A percentile compares a stretch with the other conserved stretches of the same genome.
phyloP scores from a whole-genome alignment of 2,888 invertebrate genomes.

The Graphium colonna region DNA sequence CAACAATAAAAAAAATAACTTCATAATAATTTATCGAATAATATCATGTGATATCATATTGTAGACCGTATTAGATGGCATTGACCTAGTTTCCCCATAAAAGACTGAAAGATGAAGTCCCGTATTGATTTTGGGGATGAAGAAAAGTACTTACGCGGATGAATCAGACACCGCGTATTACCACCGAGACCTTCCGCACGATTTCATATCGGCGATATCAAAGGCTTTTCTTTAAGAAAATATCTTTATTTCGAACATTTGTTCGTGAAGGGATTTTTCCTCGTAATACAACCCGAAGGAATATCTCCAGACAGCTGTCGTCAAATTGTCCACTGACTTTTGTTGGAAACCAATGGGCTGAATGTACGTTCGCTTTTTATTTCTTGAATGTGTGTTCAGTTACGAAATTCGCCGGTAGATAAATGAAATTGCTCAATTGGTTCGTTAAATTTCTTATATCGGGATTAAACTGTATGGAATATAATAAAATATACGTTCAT shows the following conservation, averaged over 20 bases:
- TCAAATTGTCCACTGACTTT: background rate
- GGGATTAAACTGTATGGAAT: no score
- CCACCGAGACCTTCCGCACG: background rate
- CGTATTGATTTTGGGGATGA: slow-evolving; percentile 6
- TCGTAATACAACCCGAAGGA: background rate
- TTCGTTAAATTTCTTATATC: no score
- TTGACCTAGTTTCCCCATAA: slow-evolving; percentile 5
- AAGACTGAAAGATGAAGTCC: background rate
- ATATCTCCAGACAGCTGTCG: background rate
- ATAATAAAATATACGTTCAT: no score
- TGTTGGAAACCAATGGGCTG: background rate
- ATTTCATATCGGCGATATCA: background rate
- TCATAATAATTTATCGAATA: no score
- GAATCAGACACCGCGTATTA: slow-evolving; percentile 5
- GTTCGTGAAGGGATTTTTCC: background rate
- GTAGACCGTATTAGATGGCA: background rate
- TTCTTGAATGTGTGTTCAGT: no score
- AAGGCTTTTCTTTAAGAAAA: background rate
- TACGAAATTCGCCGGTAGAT: no score
- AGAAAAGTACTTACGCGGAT: background rate
- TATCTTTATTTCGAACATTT: background rate
- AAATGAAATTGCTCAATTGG: no score
- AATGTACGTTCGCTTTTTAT: no score
- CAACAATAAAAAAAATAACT: no score
- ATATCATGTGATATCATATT: no score